A percentile compares a stretch with the other conserved stretches of the same genome.
phyloP scores from a whole-genome alignment of 2,888 invertebrate species.

The Apoda limacodes region DNA sequence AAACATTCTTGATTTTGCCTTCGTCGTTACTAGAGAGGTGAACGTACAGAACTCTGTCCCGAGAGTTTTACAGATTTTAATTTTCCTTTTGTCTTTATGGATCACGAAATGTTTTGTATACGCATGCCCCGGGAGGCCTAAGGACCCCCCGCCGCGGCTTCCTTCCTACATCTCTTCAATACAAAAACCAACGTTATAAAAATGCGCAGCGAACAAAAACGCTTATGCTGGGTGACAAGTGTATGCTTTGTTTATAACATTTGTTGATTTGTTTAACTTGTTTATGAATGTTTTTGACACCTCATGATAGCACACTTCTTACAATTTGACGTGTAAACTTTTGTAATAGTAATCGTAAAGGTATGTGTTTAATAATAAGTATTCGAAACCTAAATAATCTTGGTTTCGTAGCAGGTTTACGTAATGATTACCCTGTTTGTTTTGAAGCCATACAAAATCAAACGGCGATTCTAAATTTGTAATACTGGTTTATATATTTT shows the following conservation, averaged over 20 bases:
- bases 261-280: slow-evolving; percentile 60
- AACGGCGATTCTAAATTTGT: no score
- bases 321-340: no score
- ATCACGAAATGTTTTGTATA: slow-evolving; percentile 69
- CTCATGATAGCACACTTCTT: no score
- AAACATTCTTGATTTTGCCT: slow-evolving; percentile 21
- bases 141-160: slow-evolving; percentile 61
- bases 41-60: slow-evolving; percentile 37
- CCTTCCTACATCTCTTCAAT: slow-evolving; percentile 63
- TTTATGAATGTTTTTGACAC: slow-evolving; percentile 54
- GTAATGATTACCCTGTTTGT: no score
- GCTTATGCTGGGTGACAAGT: slow-evolving; percentile 65
- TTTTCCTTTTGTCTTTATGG: slow-evolving; percentile 68
- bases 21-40: no score
- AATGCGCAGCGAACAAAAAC: slow-evolving; percentile 58
- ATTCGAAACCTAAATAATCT: no score
- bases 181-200: slow-evolving; percentile 64
- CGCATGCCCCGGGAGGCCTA: slow-evolving; percentile 56
- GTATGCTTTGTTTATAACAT: slow-evolving; percentile 63
- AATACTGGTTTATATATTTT: no score
- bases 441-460: no score
- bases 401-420: no score
- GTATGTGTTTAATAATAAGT: no score
- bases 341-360: no score
- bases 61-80: slow-evolving; percentile 58